These are phyloP conservation scores for Zophobas atratus DNA, from an alignment of 1,140 invertebrate genomes.

Conservation along the genomic window DNA sequence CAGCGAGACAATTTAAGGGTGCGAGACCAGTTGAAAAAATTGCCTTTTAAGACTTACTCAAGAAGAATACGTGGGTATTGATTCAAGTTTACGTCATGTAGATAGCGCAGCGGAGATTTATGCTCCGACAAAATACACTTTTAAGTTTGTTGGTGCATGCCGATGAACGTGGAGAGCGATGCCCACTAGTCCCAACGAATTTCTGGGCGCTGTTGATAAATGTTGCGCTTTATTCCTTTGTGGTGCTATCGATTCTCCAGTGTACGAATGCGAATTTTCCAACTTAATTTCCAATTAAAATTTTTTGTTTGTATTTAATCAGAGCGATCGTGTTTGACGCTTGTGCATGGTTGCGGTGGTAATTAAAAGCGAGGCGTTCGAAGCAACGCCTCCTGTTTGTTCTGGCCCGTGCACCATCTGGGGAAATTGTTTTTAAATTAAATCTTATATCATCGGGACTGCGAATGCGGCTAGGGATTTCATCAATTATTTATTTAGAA, in stretches of 20 bases:
- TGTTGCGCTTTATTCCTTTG: no score
- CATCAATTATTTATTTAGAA: slow-evolving; percentile 60
- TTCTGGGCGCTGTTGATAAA: no score
- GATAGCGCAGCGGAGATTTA: no score
- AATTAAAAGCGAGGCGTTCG: slow-evolving; percentile 15
- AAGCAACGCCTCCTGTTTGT: slow-evolving; percentile 23
- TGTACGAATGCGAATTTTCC: background rate
- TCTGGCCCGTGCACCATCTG: slow-evolving; percentile 52
- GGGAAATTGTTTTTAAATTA: slow-evolving; percentile 57
- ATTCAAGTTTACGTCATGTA: no score
- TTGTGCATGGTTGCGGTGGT: background rate
- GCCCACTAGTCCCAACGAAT: no score
- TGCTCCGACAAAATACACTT: no score
- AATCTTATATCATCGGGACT: slow-evolving; percentile 54
- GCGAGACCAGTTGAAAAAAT: no score
- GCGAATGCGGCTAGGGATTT: slow-evolving; percentile 52
- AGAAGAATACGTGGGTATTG: no score
- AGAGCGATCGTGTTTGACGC: background rate
- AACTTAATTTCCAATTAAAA: slow-evolving; percentile 14
- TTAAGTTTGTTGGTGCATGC: no score
- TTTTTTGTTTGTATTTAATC: slow-evolving; percentile 17
- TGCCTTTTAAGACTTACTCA: no score
- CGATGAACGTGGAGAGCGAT: no score
- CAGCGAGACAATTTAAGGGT: background rate
- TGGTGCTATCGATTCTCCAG: no score